phyloP scores from a whole-genome alignment of 2,888 invertebrate species.

The Thumatha senex region DNA sequence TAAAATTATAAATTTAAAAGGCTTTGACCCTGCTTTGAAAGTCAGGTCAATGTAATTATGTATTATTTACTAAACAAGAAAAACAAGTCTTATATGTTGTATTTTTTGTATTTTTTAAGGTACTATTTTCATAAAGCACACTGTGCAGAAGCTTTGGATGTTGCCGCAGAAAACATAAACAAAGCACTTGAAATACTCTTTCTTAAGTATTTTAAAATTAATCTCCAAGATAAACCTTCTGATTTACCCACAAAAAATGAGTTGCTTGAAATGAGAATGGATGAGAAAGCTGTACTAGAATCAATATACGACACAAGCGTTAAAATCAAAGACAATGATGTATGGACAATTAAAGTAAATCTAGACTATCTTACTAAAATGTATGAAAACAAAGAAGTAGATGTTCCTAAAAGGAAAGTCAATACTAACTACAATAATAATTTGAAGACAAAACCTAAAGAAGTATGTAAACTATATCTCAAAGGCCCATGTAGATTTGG shows the following conservation, averaged over 20 bases:
- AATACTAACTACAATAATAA: slow-evolving; percentile 65
- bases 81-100: not conserved
- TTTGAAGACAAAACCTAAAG: slow-evolving; percentile 77
- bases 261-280: slow-evolving; percentile 85
- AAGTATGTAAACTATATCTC: slow-evolving; percentile 85
- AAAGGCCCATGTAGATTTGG: slow-evolving; percentile 89
- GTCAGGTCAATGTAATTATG: no score
- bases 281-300: slow-evolving; percentile 89
- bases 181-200: slow-evolving; percentile 88
- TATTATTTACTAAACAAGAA: no score
- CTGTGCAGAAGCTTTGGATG: slow-evolving; percentile 88
- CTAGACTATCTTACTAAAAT: slow-evolving; percentile 86
- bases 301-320: slow-evolving; percentile 90
- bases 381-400: slow-evolving; percentile 78
- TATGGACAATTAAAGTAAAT: slow-evolving; percentile 88
- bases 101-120: slow-evolving; percentile 57
- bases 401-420: slow-evolving; percentile 68
- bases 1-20: no score
- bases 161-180: slow-evolving; percentile 87
- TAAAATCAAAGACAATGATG: slow-evolving; percentile 86
- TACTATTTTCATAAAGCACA: slow-evolving; percentile 90
- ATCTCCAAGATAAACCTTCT: slow-evolving; percentile 61
- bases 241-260: slow-evolving; percentile 77
- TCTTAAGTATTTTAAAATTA: slow-evolving; percentile 86
- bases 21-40: no score